These are phyloP conservation scores for Phyllopteryx taeniolatus DNA, from an alignment of 2,113 vertebrate species.

Conservation along the genomic window DNA sequence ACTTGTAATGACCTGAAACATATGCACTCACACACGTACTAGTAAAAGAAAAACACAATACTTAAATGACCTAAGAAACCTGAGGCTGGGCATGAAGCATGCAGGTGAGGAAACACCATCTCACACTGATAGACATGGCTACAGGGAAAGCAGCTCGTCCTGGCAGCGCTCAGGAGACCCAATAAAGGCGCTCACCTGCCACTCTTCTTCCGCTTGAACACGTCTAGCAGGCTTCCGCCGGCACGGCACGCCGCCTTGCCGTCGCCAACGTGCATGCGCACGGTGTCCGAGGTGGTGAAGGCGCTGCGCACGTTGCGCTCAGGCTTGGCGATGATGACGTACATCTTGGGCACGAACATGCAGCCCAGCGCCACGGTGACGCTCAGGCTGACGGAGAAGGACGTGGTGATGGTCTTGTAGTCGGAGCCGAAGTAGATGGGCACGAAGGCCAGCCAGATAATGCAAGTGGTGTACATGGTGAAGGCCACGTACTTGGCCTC, in stretches of 20 bases:
- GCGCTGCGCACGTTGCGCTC: conserved; percentile 97
- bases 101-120: too few species aligned
- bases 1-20: too few species aligned
- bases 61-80: too few species aligned
- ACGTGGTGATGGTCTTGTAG: conserved; percentile 99
- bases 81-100: too few species aligned
- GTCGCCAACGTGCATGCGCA: conserved; percentile 97
- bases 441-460: conserved; percentile 98
- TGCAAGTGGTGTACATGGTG: conserved; percentile 99
- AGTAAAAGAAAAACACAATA: too few species aligned
- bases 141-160: too few species aligned
- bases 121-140: too few species aligned
- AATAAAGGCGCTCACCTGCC: conserved; percentile 80
- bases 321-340: conserved; percentile 96
- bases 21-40: too few species aligned
- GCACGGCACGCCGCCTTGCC: conserved; percentile 89
- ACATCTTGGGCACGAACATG: conserved; percentile 99
- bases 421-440: conserved; percentile 98
- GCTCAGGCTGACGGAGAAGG: conserved; percentile 95
- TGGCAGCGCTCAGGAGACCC: conserved; percentile 14
- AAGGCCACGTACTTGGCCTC: conserved; percentile 99
- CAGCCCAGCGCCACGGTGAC: conserved; percentile 96
- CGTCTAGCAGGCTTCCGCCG: conserved; percentile 90
- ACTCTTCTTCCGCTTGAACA: conserved; percentile 97
- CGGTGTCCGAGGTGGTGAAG: conserved; percentile 96